Percentiles rank a stretch among this genome's conserved stretches.
Evolutionary conservation across 2,888 invertebrate genomes (phyloP).

Genomic region (Germaria angustata): DNA sequence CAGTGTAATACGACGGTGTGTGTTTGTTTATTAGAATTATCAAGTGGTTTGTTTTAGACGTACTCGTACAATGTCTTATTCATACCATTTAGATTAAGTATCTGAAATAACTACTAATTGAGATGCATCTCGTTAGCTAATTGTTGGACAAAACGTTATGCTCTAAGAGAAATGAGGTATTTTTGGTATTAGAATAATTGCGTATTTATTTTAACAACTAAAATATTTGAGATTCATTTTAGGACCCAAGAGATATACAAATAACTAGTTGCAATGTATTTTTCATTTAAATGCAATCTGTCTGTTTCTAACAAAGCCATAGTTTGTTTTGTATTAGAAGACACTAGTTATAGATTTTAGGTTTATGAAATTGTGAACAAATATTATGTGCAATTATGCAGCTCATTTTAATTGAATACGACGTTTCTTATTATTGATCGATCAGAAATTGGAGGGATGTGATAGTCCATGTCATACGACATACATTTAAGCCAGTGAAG

Average conservation of each 20-base stretch:
- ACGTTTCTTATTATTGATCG: no score
- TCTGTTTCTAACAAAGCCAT: no score
- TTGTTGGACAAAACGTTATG: constrained; percentile 51
- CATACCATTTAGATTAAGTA: constrained; percentile 63
- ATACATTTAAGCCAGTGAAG: no score
- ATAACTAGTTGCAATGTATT: neutral
- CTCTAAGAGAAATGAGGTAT: constrained; percentile 17
- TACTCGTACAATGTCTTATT: constrained; percentile 28
- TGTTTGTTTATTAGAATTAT: constrained; percentile 39
- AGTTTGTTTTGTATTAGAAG: no score
- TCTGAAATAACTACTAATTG: constrained; percentile 64
- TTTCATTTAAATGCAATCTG: no score
- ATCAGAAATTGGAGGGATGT: no score
- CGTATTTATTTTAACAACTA: constrained; percentile 28
- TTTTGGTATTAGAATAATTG: constrained; percentile 20
- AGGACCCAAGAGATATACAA: neutral
- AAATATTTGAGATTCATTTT: neutral
- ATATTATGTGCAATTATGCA: no score
- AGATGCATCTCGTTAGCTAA: constrained; percentile 66
- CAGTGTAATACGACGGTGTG: neutral
- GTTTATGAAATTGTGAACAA: no score
- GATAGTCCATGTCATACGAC: no score
- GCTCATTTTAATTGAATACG: no score
- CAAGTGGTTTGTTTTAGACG: constrained; percentile 2
- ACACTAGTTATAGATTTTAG: no score